Evolutionary conservation across 1,140 invertebrate species (phyloP).

Genomic region (Leguminivora glycinivorella): DNA sequence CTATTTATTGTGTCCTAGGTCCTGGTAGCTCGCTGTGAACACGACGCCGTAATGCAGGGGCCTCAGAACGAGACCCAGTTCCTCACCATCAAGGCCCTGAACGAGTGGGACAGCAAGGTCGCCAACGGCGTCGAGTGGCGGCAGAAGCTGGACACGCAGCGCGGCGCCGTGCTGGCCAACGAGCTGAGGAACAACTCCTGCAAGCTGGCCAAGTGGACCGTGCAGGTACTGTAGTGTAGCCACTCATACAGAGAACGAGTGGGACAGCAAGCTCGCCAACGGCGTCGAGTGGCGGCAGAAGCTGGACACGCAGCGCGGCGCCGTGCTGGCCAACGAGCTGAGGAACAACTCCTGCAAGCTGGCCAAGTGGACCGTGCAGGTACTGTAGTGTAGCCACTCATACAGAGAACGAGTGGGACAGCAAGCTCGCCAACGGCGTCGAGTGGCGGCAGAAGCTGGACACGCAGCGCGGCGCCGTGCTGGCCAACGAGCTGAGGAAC

Average conservation of each 20-base stretch:
- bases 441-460: slow-evolving; percentile 99
- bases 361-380: slow-evolving; percentile 99
- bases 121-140: slow-evolving; percentile 99
- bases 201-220: slow-evolving; percentile 99
- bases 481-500: slow-evolving; percentile 99
- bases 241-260: slow-evolving; percentile 91
- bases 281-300: slow-evolving; percentile 99
- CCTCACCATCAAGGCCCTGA: slow-evolving; percentile 97
- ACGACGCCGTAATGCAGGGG: slow-evolving; percentile 96
- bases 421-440: slow-evolving; percentile 95
- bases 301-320: slow-evolving; percentile 97
- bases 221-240: slow-evolving; percentile 81
- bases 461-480: slow-evolving; percentile 97
- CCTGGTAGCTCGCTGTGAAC: slow-evolving; percentile 96
- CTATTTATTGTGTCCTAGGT: slow-evolving; percentile 53
- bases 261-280: slow-evolving; percentile 97
- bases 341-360: slow-evolving; percentile 99
- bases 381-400: slow-evolving; percentile 36
- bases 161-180: slow-evolving; percentile 98
- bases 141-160: slow-evolving; percentile 97
- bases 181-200: slow-evolving; percentile 99
- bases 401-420: slow-evolving; percentile 99
- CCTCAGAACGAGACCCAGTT: slow-evolving; percentile 96
- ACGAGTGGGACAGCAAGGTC: slow-evolving; percentile 98
- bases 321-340: slow-evolving; percentile 98